Evolutionary conservation across 2,888 invertebrate species (phyloP), one percentile per base, ranked within the genome.

Genomic region (Strigamia crassipes): DNA sequence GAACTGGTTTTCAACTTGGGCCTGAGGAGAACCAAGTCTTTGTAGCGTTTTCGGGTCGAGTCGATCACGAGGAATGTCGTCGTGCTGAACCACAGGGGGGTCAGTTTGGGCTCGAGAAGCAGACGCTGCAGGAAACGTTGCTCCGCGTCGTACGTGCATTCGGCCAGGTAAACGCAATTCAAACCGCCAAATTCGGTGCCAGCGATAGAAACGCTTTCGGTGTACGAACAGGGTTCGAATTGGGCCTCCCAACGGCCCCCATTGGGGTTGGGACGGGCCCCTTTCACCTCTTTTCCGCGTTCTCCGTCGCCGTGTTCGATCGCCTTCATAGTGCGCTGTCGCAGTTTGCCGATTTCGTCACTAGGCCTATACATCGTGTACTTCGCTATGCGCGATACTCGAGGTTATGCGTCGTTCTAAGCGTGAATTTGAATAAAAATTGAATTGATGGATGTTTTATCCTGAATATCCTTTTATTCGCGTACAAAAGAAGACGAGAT

Each of bases 1-100:
- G n/a, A 9, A 9, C 61, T 27, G n/a, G 73, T 42, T 21, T 18
- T 38, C 81, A 61, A 66, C 23, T 81, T 81, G 38, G 81, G 81
- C 21, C 42, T 61, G n/a, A 78, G 78, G 18, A 34, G n/a, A 31
- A 78, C 18, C 41, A 78, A 38, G 38, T 78, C 78, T n/a, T 78
- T 34, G 9, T 78, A 78, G 8, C 61, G 18, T 21, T 61, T 61
- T 3, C 23, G 18, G 21, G 61, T 61, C 23, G 61, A 61, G 18
- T 61, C 61, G 61, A 61, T 61, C n/a, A 61, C 61, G 18, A 61
- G 61, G 61, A 61, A 61, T 21, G 61, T 61, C 2, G 61, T 61
- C 21, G 61, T 61, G 61, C 61, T 61, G 61, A 61, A 61, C 61
- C 61, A 61, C 12, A 61, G 21, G 21, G 61, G 61, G n/a, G 61